Base-by-base conservation (phyloP, 2,113 vertebrate species). In the Austrofundulus limnaeus region DNA sequence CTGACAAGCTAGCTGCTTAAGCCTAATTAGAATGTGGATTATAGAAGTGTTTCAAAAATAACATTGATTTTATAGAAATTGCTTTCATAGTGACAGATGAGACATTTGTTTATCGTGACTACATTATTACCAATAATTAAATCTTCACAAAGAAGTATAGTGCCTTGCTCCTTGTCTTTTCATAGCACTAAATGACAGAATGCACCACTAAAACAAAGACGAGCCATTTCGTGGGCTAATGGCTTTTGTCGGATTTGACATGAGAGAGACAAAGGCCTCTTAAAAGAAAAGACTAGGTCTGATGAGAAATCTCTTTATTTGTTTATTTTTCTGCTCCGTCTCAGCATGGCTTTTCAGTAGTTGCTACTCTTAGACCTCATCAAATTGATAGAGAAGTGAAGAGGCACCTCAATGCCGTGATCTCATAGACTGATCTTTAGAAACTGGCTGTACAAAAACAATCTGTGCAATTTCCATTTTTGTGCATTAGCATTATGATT, bases 221-320 rank as follows among this genome's bases (percentile, higher is more conserved):
- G 12, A 86, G 65, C 82, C 82, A 88, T 91, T 89, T 84, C 83
- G 78, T 90, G 84, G 90, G 88, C 90, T 92, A 92, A 93, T 92
- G 89, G 91, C 91, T 86, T 92, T 92, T 93, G 92, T 93, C 84
- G 80, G 80, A 78, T 85, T 85, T 92, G 91, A 92, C 92, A 92
- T 87, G 86, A 89, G 85, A 90, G 85, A 93, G 87, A 92, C 91
- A 92, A 92, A 91, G 89, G 83, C 75, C 85, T 82, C 82, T 84
- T 80, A 61, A 78, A 87, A 85, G 79, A 87, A 89, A 87, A 84
- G 88, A 87, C 82, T 78, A 82, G 75, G 79, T 83, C 83, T 85
- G 84, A 86, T 85, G 83, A 72, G 66, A 91, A 85, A 85, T 70
- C 46, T 83, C 78, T 77, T 80, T 82, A 85, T 88, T 91, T 92